Percentiles rank a stretch among this genome's conserved stretches.
Conservation (phyloP, 2,113 vertebrate species). For the Alectura lathami region DNA sequence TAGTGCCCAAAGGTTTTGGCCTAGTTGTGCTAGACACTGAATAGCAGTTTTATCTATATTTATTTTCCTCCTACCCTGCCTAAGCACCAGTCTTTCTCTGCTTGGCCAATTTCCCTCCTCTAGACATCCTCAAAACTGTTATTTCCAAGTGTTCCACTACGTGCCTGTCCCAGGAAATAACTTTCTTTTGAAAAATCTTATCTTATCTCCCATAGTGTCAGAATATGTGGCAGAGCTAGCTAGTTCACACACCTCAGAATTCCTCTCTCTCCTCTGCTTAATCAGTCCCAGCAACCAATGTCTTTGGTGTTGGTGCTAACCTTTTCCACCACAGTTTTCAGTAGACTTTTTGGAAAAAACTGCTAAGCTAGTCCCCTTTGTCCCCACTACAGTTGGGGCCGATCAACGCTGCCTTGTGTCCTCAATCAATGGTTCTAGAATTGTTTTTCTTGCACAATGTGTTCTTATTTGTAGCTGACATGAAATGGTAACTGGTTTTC, state of each 20-base stretch:
- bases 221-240: fast-evolving
- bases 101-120: neutral
- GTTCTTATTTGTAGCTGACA: neutral
- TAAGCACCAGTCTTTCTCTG: neutral
- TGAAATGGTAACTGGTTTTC: neutral
- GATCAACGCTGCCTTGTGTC: neutral
- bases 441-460: neutral
- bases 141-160: neutral
- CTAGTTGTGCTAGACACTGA: neutral
- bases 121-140: neutral
- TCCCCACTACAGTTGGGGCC: neutral
- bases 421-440: neutral
- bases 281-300: neutral
- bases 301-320: neutral
- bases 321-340: neutral
- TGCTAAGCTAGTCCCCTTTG: neutral
- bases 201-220: neutral
- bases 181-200: neutral
- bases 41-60: neutral
- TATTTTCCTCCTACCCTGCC: neutral
- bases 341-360: neutral
- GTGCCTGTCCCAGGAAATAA: neutral
- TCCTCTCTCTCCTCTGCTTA: neutral
- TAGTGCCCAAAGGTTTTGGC: neutral
- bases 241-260: neutral